Evolutionary conservation across 2,888 invertebrate species (phyloP), one percentile per base, ranked within the genome.

Genomic region (Rotaria macrura): DNA sequence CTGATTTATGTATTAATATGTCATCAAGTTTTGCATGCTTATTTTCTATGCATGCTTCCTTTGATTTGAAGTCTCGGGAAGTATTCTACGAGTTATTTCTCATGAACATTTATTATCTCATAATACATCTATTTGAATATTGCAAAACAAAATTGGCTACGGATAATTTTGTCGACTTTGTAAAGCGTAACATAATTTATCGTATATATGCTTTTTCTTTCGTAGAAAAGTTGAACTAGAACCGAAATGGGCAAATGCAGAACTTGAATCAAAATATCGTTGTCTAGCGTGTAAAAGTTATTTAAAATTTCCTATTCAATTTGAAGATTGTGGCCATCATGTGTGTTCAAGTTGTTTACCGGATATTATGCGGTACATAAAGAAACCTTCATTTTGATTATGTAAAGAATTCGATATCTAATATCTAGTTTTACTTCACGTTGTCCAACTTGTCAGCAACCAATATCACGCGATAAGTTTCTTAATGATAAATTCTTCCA

Each of bases 291-390:
- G 89, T 84, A 86, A 87, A 40, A 87, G 88, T 83, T 88, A 89
- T 47, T 88, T 90, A 12, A 87, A 88, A 49, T 89, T 89, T 87
- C 89, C 90, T 1, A 88, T 90, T 34, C 88, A 88, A 88, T 90
- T 90, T 85, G 89, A 89, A 84, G 88, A 88, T 72, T 90, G 90
- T 85, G 89, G 89, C 9, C 90, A 90, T 87, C 87, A 89, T 84
- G 89, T 89, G 85, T 90, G 90, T 85, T 89, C 89, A 9, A 87
- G 87, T 47, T 90, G 90, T 87, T 87, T 90, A 55, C 88, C 89
- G 0, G 89, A 89, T 83, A 84, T 90, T 14, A 87, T 89, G 85
- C 88, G 89, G 89, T 89, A 72, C 87, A 5, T 29, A 43, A 4
- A 85, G 87, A 74, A 85, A 65, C 85, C 87, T 83, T 87, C 87